A percentile compares a stretch with the other conserved stretches of the same genome.
phyloP scores from a whole-genome alignment of 2,888 invertebrate species.

The Hymenopus coronatus region DNA sequence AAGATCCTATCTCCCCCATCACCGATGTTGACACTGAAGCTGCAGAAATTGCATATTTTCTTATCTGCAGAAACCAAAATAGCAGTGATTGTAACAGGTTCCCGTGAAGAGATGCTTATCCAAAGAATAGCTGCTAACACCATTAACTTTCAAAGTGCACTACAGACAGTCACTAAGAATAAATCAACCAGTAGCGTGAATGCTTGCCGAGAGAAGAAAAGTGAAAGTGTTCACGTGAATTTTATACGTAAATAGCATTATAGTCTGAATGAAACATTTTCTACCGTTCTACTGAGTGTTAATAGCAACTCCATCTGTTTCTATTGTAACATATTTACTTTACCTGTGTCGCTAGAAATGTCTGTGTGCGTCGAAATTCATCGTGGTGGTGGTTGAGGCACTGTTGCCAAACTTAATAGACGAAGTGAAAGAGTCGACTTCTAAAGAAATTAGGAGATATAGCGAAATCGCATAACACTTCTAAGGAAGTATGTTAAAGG shows the following conservation, averaged over 20 bases:
- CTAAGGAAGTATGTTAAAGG: too few relatives aligned
- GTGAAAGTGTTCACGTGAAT: neutral
- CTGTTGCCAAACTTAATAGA: neutral
- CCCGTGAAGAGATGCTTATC: neutral
- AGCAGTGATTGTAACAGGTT: neutral
- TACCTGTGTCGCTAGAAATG: neutral
- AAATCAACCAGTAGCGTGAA: neutral
- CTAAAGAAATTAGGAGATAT: too few relatives aligned
- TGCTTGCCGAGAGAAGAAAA: neutral
- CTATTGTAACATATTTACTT: neutral
- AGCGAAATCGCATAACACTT: too few relatives aligned
- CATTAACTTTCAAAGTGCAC: neutral
- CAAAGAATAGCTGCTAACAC: neutral
- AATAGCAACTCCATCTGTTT: neutral
- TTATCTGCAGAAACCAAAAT: neutral
- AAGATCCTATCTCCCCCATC: neutral
- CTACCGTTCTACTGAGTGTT: neutral
- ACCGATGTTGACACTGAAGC: neutral
- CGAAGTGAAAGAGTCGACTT: neutral
- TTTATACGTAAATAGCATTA: slow-evolving; percentile 10
- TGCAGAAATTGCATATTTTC: neutral
- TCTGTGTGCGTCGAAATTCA: neutral
- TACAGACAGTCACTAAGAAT: neutral
- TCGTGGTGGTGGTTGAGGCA: neutral
- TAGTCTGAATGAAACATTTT: neutral